These are phyloP conservation scores for Drosophila mayaguana DNA, from an alignment of 2,888 invertebrate species.

Conservation along the genomic window DNA sequence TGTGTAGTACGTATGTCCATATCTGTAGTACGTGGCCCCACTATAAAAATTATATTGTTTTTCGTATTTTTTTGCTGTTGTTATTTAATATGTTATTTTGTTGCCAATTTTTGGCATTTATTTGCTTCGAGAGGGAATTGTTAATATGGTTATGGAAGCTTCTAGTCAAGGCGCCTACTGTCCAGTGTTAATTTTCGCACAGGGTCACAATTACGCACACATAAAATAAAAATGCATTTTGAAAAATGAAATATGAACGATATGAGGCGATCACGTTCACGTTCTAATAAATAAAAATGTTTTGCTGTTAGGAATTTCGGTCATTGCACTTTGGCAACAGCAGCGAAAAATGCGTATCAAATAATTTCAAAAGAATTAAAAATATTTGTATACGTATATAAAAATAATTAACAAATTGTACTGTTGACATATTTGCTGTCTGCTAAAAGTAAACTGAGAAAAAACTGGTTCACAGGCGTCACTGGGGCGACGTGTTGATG, in stretches of 20 bases:
- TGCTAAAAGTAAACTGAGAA: constrained; percentile 2
- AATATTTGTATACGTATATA: neutral
- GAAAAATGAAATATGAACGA: constrained; percentile 1
- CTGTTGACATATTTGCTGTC: constrained; percentile 18
- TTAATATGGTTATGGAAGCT: constrained; percentile 26
- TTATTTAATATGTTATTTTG: constrained; percentile 8
- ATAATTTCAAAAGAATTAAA: constrained; percentile 1
- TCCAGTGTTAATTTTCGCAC: constrained; percentile 33
- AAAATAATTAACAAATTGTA: constrained; percentile 24
- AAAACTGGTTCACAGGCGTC: constrained; percentile 57
- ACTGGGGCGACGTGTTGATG: constrained; percentile 10
- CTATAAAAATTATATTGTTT: constrained; percentile 61
- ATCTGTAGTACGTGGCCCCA: constrained; percentile 15
- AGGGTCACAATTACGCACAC: constrained; percentile 32
- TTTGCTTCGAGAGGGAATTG: constrained; percentile 26
- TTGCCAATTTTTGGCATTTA: constrained; percentile 42
- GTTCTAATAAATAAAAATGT: constrained; percentile 3
- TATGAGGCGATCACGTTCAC: neutral
- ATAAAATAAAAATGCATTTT: neutral
- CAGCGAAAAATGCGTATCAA: constrained; percentile 7
- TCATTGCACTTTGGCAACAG: constrained; percentile 43
- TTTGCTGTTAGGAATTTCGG: constrained; percentile 27
- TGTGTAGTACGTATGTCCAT: constrained; percentile 27
- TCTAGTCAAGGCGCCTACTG: constrained; percentile 41
- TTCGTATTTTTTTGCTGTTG: constrained; percentile 50